Evolutionary conservation across 2,113 vertebrate species (phyloP), one percentile per base, ranked within the genome.

Genomic region (Piprites chloris): DNA sequence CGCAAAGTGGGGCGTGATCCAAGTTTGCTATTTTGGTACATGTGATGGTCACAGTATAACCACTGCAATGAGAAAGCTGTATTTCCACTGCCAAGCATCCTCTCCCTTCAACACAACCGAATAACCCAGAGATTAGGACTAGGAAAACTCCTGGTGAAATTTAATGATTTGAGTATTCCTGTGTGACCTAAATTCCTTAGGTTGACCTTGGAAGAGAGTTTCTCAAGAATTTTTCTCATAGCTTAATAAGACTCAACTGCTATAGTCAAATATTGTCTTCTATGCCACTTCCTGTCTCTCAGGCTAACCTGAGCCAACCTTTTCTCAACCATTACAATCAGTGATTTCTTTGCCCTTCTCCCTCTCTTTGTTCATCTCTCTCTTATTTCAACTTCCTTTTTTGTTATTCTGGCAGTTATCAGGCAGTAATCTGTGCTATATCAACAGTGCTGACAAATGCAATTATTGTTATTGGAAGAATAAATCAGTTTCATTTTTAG

Each of bases 1-100:
- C 18, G 53, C 66, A 82, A 5, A 39, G 5, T 27, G 22, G 17
- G 30, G 7, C 2, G 9, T 42, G 79, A 18, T 27, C 14, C 44
- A 55, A 12, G 11, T 58, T 44, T 58, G 65, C 8, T 44, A 0
- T 41, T 69, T 28, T 55, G 8, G 27, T 50, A 15, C 2, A 0
- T 9, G 32, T 12, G 42, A 26, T 52, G 65, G 59, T n/a, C 50
- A 12, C 15, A 15, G n/a, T 11, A 14, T 20, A 47, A 15, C 33
- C 65, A 18, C 6, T 18, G 26, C 46, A n/a, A 5, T 17, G 53
- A 65, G 10, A 33, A 21, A 3, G 10, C 21, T 61, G 2, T 32
- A 12, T 39, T 85, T 89, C 53, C 71, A 44, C 30, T 66, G 33
- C 68, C 5, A 6, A 42, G 27, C 53, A 95, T 26, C 23, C 32